Conservation (phyloP, 1,140 invertebrate genomes). For the Drosophila chauvacae region DNA sequence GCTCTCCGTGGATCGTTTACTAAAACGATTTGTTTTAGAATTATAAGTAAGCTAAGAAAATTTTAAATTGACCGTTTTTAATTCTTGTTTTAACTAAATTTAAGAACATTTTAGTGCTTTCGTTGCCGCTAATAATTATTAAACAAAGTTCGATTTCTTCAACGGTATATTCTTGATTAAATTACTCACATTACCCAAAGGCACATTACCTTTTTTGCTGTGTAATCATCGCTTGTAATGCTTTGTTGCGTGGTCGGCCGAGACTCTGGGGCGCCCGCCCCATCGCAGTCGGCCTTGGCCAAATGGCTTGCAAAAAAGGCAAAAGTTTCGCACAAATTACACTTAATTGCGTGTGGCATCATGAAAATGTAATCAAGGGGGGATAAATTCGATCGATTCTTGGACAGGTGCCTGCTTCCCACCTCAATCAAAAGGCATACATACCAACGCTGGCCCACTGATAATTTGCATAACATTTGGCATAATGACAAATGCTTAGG, state of each 20-base stretch:
- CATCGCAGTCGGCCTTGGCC: slow-evolving; percentile 35
- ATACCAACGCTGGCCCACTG: slow-evolving; percentile 19
- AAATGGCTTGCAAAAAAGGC: slow-evolving; percentile 44
- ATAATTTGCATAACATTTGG: slow-evolving; percentile 63
- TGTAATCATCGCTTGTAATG: slow-evolving; percentile 9
- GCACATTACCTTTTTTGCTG: neutral
- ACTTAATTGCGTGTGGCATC: slow-evolving; percentile 66
- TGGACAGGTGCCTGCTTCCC: neutral
- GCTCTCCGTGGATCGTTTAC: no score
- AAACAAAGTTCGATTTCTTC: no score
- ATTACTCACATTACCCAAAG: neutral
- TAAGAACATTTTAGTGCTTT: neutral
- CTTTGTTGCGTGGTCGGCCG: slow-evolving; percentile 32
- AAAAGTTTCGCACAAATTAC: slow-evolving; percentile 54
- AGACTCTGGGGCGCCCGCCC: slow-evolving; percentile 43
- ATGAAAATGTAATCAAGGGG: slow-evolving; percentile 43
- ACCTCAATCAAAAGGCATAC: neutral
- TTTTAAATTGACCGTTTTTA: no score
- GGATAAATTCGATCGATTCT: slow-evolving; percentile 34
- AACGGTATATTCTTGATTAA: no score
- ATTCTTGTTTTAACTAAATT: neutral
- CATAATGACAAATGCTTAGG: slow-evolving; percentile 63
- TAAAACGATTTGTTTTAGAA: neutral
- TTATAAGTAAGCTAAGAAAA: neutral
- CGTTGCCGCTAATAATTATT: neutral